Evolutionary conservation across 2,888 invertebrate species (phyloP), one percentile per base, ranked within the genome.

Genomic region (Creontiades dilutus): DNA sequence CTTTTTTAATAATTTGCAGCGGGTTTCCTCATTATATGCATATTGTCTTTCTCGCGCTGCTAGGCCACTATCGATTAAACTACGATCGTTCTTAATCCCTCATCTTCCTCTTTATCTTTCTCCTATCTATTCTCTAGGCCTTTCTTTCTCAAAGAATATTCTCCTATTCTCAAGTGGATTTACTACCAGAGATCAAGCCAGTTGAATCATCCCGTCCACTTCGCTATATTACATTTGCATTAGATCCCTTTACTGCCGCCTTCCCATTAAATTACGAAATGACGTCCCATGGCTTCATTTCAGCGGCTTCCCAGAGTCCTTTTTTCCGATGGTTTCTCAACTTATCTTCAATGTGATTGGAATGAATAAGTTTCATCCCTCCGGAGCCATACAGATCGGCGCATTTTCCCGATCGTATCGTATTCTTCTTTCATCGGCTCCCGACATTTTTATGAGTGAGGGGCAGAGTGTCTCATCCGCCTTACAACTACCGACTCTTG

Each of bases 161-260:
- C 23, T 27, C 23, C 68, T 23, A 68, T 19, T 7, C 68, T 23
- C 68, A 68, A 68, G 68, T 68, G 68, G 68, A 68, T 68, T 68
- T 68, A 68, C 68, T 68, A 68, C 68, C 68, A 68, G 68, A 68
- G 68, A 68, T 68, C 68, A 68, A 68, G 23, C 23, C 68, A 23
- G 68, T 23, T 68, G 68, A 68, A 68, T 68, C 19, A 68, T 68
- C 68, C 9, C 68, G 68, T 68, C 68, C 68, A 68, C 68, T 68
- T 68, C 68, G 27, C 68, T 23, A 68, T 68, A 68, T 68, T 68
- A 68, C 68, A 68, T 68, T 68, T 68, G 68, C 68, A 68, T 68
- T 68, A 68, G 68, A 68, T 68, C 68, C 23, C 23, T 68, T 68
- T 68, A 68, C 68, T 68, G 68, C 68, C 23, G 68, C 68, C 68